Evolutionary conservation across 2,888 invertebrate species (phyloP), one percentile per base, ranked within the genome.

Genomic region (Eubasilissa splendida): DNA sequence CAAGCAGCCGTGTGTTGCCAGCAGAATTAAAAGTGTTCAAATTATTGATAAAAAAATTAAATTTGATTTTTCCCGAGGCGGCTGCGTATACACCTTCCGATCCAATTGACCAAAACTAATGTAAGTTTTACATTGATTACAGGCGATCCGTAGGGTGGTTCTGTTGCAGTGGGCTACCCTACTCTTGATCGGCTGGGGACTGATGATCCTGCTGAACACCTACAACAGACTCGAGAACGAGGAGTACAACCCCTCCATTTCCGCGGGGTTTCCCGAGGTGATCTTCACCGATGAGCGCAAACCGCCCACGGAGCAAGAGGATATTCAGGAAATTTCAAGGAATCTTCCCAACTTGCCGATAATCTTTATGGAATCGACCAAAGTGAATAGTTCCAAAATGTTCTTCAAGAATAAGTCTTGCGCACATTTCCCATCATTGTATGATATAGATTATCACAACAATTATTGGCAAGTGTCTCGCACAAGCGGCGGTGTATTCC

Each of bases 291-390:
- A 71, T 22, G 22, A 9, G 12, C 33, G 59, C 3, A 2, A 11
- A 11, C 75, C 75, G 52, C 75, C 75, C 10, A 91, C 91, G 56
- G 95, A 95, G 85, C 93, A 94, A 75, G 92, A 93, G 85, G 88
- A 94, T 73, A 92, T 94, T 50, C 90, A 91, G 77, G 93, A 94
- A 85, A 93, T 95, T 56, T 93, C 94, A 85, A 90, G 91, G 9
- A 89, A 92, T 22, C 89, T 95, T 85, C 95, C 95, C 0, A 95
- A 93, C 82, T 87, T 95, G 10, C 95, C 95, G 0, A 91, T 95
- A 14, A 92, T 95, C 85, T 95, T 94, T 86, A 95, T n/a, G 10
- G 50, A 68, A 42, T 10, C 1, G 42, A n/a, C 52, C 12, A 14
- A n/a, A n/a, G 50, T 50, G 2, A 12, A 52, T 52, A 52, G 14